Percentiles rank a stretch among this genome's conserved stretches.
Evolutionary conservation across 2,888 invertebrate species (phyloP).

Genomic region (Caenorhabditis zanzibari): DNA sequence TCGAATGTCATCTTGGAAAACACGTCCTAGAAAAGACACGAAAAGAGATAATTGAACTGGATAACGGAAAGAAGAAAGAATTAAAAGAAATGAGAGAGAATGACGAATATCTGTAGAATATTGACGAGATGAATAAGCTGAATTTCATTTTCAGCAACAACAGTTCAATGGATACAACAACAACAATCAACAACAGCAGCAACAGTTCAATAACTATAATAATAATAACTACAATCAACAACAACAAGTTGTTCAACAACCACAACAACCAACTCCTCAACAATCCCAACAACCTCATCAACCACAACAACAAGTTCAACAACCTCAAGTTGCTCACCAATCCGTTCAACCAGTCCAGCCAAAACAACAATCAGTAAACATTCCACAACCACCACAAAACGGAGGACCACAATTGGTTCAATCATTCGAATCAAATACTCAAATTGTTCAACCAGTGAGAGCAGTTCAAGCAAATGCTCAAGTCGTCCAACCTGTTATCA

Average conservation of each 20-base stretch:
- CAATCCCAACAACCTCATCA: conserved; percentile 17
- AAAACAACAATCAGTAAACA: conserved; percentile 30
- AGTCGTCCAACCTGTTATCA: conserved; percentile 56
- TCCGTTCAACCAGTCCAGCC: conserved; percentile 19
- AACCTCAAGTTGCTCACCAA: conserved; percentile 1
- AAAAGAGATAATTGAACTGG: conserved; percentile 48
- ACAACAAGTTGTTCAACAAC: conserved; percentile 25
- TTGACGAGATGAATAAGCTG: conserved; percentile 14
- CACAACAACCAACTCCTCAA: conserved; percentile 5
- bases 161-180: conserved; percentile 34
- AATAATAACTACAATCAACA: conserved; percentile 35
- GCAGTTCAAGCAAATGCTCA: conserved; percentile 58
- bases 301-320: conserved; percentile 31
- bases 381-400: conserved; percentile 6
- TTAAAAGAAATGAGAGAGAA: not conserved
- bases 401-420: conserved; percentile 47
- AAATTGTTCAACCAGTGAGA: conserved; percentile 64
- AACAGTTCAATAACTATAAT: conserved; percentile 8
- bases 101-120: not conserved
- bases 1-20: conserved; percentile 30
- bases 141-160: conserved; percentile 50
- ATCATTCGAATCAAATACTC: conserved; percentile 59
- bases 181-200: conserved; percentile 32
- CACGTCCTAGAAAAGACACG: conserved; percentile 35
- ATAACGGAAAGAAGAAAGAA: conserved; percentile 24